Conservation (phyloP, 1,140 invertebrate genomes). For the Tetramorium alpestre region DNA sequence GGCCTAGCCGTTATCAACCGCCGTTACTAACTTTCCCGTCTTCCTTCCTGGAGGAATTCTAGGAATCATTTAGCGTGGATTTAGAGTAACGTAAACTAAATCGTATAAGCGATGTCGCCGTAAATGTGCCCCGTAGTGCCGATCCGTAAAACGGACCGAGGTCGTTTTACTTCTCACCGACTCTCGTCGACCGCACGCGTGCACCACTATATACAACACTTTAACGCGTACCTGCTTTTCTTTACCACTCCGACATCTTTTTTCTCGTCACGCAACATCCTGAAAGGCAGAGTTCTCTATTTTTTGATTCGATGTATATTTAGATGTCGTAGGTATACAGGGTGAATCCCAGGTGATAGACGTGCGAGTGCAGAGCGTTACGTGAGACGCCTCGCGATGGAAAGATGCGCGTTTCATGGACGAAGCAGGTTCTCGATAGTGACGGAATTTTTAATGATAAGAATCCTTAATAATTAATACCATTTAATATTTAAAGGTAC, state of each 20-base stretch:
- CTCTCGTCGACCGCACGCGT: slow-evolving; percentile 36
- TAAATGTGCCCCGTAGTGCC: slow-evolving; percentile 15
- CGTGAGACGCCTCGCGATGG: background rate
- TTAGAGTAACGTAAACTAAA: slow-evolving; percentile 22
- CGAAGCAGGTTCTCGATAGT: slow-evolving; percentile 1
- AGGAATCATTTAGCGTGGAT: background rate
- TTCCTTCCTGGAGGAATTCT: slow-evolving; percentile 24
- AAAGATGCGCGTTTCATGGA: slow-evolving; percentile 12
- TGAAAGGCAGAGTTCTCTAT: slow-evolving; percentile 71
- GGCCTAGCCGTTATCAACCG: slow-evolving; percentile 21
- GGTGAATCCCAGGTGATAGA: slow-evolving; percentile 19
- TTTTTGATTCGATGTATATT: slow-evolving; percentile 75
- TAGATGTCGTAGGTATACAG: slow-evolving; percentile 68
- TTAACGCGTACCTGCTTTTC: slow-evolving; percentile 68
- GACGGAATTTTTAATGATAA: background rate
- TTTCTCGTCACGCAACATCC: slow-evolving; percentile 57
- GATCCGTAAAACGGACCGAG: background rate
- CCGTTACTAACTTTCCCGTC: slow-evolving; percentile 29
- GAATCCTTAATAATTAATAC: background rate
- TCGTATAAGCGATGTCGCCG: background rate
- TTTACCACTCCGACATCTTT: slow-evolving; percentile 63
- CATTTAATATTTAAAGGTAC: background rate
- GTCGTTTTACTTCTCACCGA: slow-evolving; percentile 63
- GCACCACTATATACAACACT: slow-evolving; percentile 1
- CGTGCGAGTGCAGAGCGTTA: slow-evolving; percentile 34